Base-by-base conservation (phyloP, 1,140 invertebrate species). In the Dendrolimus punctatus region DNA sequence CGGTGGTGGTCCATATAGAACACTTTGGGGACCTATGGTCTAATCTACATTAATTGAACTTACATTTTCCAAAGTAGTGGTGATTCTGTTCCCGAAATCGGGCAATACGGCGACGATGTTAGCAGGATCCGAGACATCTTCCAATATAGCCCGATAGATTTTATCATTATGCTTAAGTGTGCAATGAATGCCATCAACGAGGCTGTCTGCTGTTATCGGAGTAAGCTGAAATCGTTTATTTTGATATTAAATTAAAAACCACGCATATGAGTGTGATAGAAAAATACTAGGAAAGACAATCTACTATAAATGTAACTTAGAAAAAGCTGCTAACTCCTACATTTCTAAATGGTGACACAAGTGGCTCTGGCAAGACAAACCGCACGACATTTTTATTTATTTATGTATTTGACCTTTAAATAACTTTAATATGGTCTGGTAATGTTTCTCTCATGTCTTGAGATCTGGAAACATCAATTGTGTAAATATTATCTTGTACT, bases 141-240 rank as follows among this genome's bases (percentile, higher is more conserved):
- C 52, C 6, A 85, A 53, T 39, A 85, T 74, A n/a, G 81, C 76
- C 40, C 81, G 72, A 49, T 71, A 71, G 41, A 80, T 64, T 46
- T 71, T 71, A 36, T 55, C 68, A 0, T 75, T 70, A 51, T 73
- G 68, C n/a, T 60, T 66, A 47, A 82, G 57, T 0, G 78, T 82
- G 55, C 79, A 82, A 45, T 85, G 79, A 8, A 76, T 57, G 39
- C 79, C 78, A 0, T 76, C 72, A 2, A 63, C 49, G 1, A 85
- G 58, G 7, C 57, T 73, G 5, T 80, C 73, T 1, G 64, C 64
- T 4, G 58, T 50, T 8, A 82, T 46, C 2, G 77, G 73, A 0
- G 71, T 73, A 2, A 82, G 56, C 79, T 85, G 55, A 8, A 68
- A 61, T 8, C 1, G 23, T 23, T 23, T 23, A 23, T 23, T 23